Evolutionary conservation across 2,888 invertebrate species (phyloP), one percentile per base, ranked within the genome.

Genomic region (Anthrax anthrax): DNA sequence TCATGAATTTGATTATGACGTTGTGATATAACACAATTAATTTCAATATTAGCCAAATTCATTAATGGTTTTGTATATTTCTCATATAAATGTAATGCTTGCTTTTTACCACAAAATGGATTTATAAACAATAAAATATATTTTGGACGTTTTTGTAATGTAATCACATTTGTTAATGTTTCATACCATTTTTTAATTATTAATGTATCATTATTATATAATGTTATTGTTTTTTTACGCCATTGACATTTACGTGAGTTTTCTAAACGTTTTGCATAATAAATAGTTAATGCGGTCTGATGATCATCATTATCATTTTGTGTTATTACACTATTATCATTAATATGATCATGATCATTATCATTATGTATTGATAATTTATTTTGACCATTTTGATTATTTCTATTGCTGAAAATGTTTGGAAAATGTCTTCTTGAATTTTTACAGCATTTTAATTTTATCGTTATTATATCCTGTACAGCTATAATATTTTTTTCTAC

Each of bases 61-160:
- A 81, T 75, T 18, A 81, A 60, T 1, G 79, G 78, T 56, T 79
- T 78, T 9, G 84, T 83, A 54, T 78, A 75, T 50, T 81, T 80
- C 53, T 83, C 77, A 65, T 81, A 88, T 43, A 85, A 80, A 55
- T 78, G 74, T 46, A 78, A 64, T 1, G 82, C 88, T 56, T 77
- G 77, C 57, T 76, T 77, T 56, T 82, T 82, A 0, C 90, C 90
- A 1, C 89, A 87, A 60, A 76, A 84, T 0, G 90, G 90, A 69
- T 90, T 90, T 3, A 90, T 76, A 66, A 90, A 87, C 16, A 89
- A 71, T 43, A 89, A 65, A 38, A 90, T 67, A 42, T 75, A 76
- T 54, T 76, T 77, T 6, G 89, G 85, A 43, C 88, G 73, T 56
- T 70, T 52, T 37, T 57, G 56, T 18, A 52, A 48, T 8, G 60